Conservation (phyloP, 2,888 invertebrate species). For the Chorisops tibialis region DNA sequence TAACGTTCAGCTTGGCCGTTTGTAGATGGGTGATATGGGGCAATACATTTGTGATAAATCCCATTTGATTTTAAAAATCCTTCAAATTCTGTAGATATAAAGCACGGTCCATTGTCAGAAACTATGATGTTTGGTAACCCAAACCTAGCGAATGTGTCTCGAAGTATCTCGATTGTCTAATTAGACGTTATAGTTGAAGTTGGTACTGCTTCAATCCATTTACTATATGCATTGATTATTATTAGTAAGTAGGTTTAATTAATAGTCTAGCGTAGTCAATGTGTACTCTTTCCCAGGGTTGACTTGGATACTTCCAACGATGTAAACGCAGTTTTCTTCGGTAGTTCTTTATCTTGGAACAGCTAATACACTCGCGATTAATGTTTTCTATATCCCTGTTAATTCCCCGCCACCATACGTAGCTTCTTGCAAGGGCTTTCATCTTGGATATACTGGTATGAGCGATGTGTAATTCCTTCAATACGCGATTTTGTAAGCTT, state of each 20-base stretch:
- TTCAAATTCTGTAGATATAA: neutral
- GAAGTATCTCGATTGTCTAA: constrained; percentile 26
- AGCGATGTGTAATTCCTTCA: no score
- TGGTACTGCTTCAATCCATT: constrained; percentile 32
- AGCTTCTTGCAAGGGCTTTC: constrained; percentile 17
- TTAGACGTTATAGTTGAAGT: constrained; percentile 16
- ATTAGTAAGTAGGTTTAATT: neutral
- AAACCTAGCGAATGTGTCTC: constrained; percentile 35
- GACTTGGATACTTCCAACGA: no score
- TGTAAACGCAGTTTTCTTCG: no score
- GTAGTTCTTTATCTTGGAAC: no score
- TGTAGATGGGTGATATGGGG: neutral
- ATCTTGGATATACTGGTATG: no score
- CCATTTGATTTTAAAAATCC: neutral
- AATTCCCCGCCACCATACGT: constrained; percentile 30
- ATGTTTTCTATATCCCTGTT: neutral
- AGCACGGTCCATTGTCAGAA: constrained; percentile 35
- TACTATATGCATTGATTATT: constrained; percentile 34
- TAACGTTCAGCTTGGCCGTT: neutral
- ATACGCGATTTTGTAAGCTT: no score
- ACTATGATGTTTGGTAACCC: constrained; percentile 33
- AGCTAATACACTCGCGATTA: no score
- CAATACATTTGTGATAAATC: neutral
- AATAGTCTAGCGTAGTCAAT: neutral
- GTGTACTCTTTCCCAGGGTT: no score